Percentiles rank a stretch among this genome's conserved stretches.
Evolutionary conservation across 2,888 invertebrate genomes (phyloP).

Genomic region (Sinopyrophorus schimmeli): DNA sequence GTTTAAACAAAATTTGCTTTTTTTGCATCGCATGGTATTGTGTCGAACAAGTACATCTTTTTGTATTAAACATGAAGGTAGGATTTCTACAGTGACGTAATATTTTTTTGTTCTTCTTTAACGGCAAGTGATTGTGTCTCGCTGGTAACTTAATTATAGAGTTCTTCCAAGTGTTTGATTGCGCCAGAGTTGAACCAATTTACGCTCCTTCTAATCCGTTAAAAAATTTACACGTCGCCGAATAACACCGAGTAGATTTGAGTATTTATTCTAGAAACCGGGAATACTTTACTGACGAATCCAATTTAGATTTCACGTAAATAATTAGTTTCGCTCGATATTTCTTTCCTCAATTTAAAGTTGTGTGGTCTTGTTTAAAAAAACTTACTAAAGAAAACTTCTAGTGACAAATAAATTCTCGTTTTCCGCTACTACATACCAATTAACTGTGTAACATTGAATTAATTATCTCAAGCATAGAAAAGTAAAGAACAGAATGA

Average conservation of each 20-base stretch:
- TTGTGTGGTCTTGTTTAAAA: too few species aligned
- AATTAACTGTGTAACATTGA: too few species aligned
- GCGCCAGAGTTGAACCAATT: constrained; percentile 24
- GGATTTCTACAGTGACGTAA: too few species aligned
- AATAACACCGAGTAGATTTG: constrained; percentile 10
- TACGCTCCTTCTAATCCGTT: constrained; percentile 18
- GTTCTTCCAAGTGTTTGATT: constrained; percentile 28
- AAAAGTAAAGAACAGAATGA: too few species aligned
- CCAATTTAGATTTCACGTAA: constrained; percentile 1
- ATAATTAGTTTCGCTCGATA: constrained; percentile 2
- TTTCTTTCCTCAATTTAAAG: constrained; percentile 1
- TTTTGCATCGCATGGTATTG: too few species aligned
- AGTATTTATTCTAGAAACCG: constrained; percentile 18
- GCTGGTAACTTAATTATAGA: constrained; percentile 26
- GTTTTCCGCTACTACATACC: too few species aligned
- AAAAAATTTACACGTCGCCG: constrained; percentile 26
- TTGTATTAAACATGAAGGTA: too few species aligned
- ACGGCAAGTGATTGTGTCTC: constrained; percentile 26
- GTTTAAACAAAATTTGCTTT: too few species aligned
- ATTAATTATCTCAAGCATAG: too few species aligned
- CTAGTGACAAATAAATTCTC: too few species aligned
- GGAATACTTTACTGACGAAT: neutral
- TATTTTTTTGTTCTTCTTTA: constrained; percentile 19
- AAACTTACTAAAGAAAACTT: too few species aligned
- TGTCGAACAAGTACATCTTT: too few species aligned